Conservation (phyloP, 2,113 vertebrate species). For the Rhinolophus sinicus region DNA sequence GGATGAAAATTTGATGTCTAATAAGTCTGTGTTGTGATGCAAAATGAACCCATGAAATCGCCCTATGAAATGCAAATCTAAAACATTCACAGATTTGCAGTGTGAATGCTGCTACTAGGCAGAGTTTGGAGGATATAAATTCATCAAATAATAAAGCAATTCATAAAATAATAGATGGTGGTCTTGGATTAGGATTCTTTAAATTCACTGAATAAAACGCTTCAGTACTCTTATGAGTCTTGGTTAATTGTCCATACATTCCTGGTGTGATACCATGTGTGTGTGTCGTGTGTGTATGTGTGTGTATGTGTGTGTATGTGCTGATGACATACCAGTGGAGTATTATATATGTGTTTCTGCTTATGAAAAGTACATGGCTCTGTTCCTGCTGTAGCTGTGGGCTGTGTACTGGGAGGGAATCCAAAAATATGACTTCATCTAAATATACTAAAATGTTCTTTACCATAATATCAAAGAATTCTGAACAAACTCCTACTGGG, state of each 20-base stretch:
- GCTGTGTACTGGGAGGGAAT: neutral
- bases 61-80: conserved; percentile 53
- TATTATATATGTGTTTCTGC: neutral
- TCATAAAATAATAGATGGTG: neutral
- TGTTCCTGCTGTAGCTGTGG: neutral
- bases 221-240: neutral
- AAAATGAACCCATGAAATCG: neutral
- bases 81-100: neutral
- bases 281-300: neutral
- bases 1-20: neutral
- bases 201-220: neutral
- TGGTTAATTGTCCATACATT: neutral
- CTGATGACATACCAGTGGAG: neutral
- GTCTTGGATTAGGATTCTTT: conserved; percentile 1
- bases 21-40: conserved; percentile 36
- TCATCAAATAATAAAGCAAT: neutral
- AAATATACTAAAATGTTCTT: conserved; percentile 40
- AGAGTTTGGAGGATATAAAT: conserved; percentile 9
- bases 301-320: too few species aligned
- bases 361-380: neutral
- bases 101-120: neutral
- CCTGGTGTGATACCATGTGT: neutral
- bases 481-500: neutral
- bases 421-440: neutral
- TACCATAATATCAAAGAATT: neutral